phyloP scores from a whole-genome alignment of 2,113 vertebrate species.

The Thalassoma bifasciatum region DNA sequence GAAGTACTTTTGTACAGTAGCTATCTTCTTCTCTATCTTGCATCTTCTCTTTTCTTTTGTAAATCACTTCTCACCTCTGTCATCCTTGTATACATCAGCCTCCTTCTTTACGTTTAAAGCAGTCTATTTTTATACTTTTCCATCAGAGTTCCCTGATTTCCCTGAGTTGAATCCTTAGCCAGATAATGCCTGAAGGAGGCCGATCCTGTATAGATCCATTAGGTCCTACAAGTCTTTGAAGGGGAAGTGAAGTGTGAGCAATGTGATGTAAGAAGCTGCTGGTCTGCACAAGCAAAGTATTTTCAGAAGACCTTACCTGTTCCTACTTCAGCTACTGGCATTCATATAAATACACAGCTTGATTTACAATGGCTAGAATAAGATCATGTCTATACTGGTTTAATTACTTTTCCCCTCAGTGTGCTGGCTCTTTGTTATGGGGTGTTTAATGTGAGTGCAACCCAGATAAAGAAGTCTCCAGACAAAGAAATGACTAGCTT shows the following conservation, averaged over 20 bases:
- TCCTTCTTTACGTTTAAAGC: slow-evolving; percentile 11
- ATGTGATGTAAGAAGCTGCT: slow-evolving; percentile 48
- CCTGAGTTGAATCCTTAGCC: slow-evolving; percentile 54
- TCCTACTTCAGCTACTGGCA: slow-evolving; percentile 14
- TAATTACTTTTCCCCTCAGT: no score
- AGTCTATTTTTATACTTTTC: slow-evolving; percentile 63
- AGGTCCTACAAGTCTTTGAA: slow-evolving; percentile 57
- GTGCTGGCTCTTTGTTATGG: not conserved
- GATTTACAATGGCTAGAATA: not conserved
- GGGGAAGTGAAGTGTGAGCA: slow-evolving; percentile 61
- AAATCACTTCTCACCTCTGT: slow-evolving; percentile 18
- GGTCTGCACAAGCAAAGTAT: slow-evolving; percentile 32
- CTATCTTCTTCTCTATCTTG: slow-evolving; percentile 6
- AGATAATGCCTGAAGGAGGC: slow-evolving; percentile 50
- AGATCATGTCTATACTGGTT: slow-evolving; percentile 9
- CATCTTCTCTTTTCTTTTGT: not conserved
- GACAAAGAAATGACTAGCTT: not conserved
- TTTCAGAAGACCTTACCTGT: slow-evolving; percentile 49
- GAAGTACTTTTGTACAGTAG: slow-evolving; percentile 22
- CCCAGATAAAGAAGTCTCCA: not conserved
- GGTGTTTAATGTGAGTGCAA: slow-evolving; percentile 13
- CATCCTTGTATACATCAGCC: slow-evolving; percentile 3
- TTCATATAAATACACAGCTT: slow-evolving; percentile 1
- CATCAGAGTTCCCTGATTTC: slow-evolving; percentile 55
- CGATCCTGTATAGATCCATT: slow-evolving; percentile 64